phyloP scores from a whole-genome alignment of 2,888 invertebrate genomes.

The Erpobdella octoculata region DNA sequence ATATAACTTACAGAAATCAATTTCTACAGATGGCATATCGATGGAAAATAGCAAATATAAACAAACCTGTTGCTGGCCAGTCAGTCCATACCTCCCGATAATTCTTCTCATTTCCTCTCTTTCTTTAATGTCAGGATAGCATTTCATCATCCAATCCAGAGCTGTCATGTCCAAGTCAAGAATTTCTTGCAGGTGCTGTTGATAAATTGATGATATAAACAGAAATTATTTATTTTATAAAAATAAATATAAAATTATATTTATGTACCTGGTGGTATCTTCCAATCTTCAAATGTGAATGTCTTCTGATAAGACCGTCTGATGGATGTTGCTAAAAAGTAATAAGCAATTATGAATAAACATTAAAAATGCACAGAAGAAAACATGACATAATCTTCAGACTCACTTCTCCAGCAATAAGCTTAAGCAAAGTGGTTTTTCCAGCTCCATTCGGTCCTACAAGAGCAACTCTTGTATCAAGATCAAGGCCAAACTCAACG shows the following conservation, averaged over 20 bases:
- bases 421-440: conserved; percentile 90
- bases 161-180: conserved; percentile 88
- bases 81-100: conserved; percentile 91
- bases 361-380: background rate
- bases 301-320: conserved; percentile 93
- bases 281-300: conserved; percentile 92
- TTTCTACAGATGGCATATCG: background rate
- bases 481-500: conserved; percentile 94
- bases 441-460: conserved; percentile 98
- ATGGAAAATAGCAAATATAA: background rate
- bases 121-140: conserved; percentile 92
- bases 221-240: background rate
- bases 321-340: conserved; percentile 60
- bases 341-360: background rate
- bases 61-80: conserved; percentile 71
- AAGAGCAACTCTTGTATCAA: conserved; percentile 86
- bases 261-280: conserved; percentile 77
- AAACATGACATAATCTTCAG: background rate
- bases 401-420: conserved; percentile 84
- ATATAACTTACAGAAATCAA: background rate
- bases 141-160: conserved; percentile 93
- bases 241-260: background rate
- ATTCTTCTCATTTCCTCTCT: conserved; percentile 98
- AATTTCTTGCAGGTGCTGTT: conserved; percentile 83
- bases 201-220: background rate